phyloP scores from a whole-genome alignment of 2,797 vertebrate species.

The Falco novaeseelandiae region DNA sequence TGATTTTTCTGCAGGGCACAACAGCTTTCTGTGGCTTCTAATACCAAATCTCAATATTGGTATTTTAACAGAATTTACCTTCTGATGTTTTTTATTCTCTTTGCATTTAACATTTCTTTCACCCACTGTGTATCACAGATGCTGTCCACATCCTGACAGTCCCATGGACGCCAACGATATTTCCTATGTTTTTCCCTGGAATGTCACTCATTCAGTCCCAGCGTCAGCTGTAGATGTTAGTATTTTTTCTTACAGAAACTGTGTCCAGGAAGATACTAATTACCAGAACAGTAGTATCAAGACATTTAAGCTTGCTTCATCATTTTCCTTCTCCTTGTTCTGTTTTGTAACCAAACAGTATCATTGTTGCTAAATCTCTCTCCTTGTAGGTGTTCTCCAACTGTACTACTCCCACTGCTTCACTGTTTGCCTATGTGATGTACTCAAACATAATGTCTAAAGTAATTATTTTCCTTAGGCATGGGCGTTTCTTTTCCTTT shows the following conservation, averaged over 20 bases:
- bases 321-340: background rate
- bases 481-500: conserved; percentile 25
- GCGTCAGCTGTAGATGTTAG: background rate
- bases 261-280: background rate
- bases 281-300: background rate
- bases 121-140: background rate
- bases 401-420: conserved; percentile 46
- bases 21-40: background rate
- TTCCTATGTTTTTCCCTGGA: background rate
- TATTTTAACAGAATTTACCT: background rate
- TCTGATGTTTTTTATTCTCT: background rate
- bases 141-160: background rate
- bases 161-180: background rate
- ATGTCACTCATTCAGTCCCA: background rate
- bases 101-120: background rate
- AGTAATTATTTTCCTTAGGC: conserved; percentile 39
- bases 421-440: conserved; percentile 42
- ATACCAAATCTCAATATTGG: background rate
- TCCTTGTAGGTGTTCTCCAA: conserved; percentile 58
- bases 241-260: background rate
- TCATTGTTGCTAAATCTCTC: conserved; percentile 35
- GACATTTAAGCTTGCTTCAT: background rate
- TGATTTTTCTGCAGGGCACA: background rate
- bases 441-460: conserved; percentile 53
- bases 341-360: conserved; percentile 49